Conservation (phyloP, 2,113 vertebrate genomes). For the Saimiri boliviensis region DNA sequence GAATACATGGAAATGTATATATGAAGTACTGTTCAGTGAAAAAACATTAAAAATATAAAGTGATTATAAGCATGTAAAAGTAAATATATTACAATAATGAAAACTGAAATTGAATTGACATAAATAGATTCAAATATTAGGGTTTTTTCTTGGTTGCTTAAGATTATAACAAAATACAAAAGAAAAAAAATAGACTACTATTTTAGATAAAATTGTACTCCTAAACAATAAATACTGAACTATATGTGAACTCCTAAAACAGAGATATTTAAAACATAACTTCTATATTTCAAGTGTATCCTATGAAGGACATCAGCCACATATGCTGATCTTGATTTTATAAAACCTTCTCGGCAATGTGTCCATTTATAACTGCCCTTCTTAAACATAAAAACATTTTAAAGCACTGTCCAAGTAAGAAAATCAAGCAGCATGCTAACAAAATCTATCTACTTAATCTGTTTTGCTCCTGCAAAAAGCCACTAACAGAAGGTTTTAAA, state of each 20-base stretch:
- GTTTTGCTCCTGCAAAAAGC: constrained; percentile 63
- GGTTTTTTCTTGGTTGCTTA: constrained; percentile 56
- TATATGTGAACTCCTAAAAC: constrained; percentile 62
- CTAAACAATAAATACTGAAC: constrained; percentile 49
- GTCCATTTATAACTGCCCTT: neutral
- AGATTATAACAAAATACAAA: constrained; percentile 60
- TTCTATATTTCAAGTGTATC: constrained; percentile 36
- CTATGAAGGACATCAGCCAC: neutral
- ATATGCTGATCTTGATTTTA: constrained; percentile 30
- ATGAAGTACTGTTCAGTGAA: constrained; percentile 61
- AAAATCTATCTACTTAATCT: constrained; percentile 57
- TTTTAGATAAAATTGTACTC: constrained; percentile 40
- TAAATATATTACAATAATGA: constrained; percentile 66
- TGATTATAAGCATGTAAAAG: constrained; percentile 68
- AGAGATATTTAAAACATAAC: constrained; percentile 39
- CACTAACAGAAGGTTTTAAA: constrained; percentile 52
- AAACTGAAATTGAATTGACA: constrained; percentile 42
- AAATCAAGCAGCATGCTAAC: constrained; percentile 74
- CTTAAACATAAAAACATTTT: constrained; percentile 49
- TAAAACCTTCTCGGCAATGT: constrained; percentile 1
- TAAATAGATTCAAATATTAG: constrained; percentile 55
- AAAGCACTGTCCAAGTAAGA: constrained; percentile 57
- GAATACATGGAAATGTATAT: constrained; percentile 52
- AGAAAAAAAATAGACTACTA: constrained; percentile 47
- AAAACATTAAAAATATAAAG: constrained; percentile 67